Evolutionary conservation across 2,888 invertebrate species (phyloP).

Genomic region (Hedya salicella): DNA sequence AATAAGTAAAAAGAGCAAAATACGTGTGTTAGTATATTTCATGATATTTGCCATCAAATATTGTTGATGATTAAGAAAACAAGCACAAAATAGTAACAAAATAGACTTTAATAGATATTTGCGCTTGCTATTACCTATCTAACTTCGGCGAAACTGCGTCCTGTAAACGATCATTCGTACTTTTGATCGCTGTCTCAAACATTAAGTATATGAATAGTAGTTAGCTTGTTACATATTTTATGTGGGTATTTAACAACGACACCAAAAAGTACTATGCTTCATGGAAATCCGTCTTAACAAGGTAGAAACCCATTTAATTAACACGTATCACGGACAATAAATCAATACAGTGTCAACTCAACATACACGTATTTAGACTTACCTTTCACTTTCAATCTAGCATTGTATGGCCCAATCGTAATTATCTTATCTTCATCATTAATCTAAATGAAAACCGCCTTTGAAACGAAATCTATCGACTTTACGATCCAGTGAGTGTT

Average conservation of each 20-base stretch:
- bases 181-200: no score
- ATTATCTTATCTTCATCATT: constrained; percentile 37
- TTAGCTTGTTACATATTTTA: no score
- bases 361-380: constrained; percentile 30
- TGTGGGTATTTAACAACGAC: neutral
- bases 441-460: constrained; percentile 27
- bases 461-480: constrained; percentile 8
- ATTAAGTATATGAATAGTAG: no score
- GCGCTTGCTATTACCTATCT: no score
- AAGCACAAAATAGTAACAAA: no score
- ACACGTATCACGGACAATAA: constrained; percentile 15
- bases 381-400: constrained; percentile 35
- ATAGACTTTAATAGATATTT: no score
- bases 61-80: no score
- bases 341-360: constrained; percentile 33
- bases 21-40: no score
- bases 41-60: no score
- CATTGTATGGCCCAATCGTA: constrained; percentile 21
- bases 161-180: no score
- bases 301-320: constrained; percentile 14
- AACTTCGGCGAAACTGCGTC: no score
- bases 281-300: neutral
- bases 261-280: neutral
- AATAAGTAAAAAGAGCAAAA: no score
- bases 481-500: constrained; percentile 19